Conservation (phyloP, 1,140 invertebrate genomes). For the Hycleus cichorii region DNA sequence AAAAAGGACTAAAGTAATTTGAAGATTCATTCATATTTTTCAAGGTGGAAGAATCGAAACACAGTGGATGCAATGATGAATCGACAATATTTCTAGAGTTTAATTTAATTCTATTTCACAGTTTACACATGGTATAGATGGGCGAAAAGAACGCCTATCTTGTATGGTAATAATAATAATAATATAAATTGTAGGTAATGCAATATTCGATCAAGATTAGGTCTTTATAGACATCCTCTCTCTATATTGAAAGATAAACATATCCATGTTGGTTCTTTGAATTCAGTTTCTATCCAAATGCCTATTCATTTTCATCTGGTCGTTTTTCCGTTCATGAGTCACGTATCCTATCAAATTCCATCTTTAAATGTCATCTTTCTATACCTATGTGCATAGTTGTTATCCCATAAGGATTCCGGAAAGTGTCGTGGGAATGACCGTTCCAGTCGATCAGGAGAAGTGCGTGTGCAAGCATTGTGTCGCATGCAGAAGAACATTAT, state of each 20-base stretch:
- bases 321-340: too few relatives aligned
- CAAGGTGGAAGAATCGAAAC: conserved; percentile 10
- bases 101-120: conserved; percentile 30
- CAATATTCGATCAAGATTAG: too few relatives aligned
- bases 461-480: conserved; percentile 21
- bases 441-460: conserved; percentile 10
- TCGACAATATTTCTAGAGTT: conserved; percentile 12
- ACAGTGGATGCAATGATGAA: conserved; percentile 12
- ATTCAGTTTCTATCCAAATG: too few relatives aligned
- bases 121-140: conserved; percentile 22
- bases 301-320: too few relatives aligned
- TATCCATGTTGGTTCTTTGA: too few relatives aligned
- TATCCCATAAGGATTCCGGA: neutral
- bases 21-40: conserved; percentile 20
- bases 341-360: too few relatives aligned
- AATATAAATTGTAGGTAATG: too few relatives aligned
- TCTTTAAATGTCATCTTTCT: too few relatives aligned
- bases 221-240: too few relatives aligned
- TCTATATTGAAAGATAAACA: too few relatives aligned
- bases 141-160: neutral
- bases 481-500: conserved; percentile 18
- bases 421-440: conserved; percentile 16
- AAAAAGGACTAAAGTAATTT: conserved; percentile 11
- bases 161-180: neutral
- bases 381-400: too few relatives aligned